Base-by-base conservation (phyloP, 2,888 invertebrate species). In the Phengaris alcon region DNA sequence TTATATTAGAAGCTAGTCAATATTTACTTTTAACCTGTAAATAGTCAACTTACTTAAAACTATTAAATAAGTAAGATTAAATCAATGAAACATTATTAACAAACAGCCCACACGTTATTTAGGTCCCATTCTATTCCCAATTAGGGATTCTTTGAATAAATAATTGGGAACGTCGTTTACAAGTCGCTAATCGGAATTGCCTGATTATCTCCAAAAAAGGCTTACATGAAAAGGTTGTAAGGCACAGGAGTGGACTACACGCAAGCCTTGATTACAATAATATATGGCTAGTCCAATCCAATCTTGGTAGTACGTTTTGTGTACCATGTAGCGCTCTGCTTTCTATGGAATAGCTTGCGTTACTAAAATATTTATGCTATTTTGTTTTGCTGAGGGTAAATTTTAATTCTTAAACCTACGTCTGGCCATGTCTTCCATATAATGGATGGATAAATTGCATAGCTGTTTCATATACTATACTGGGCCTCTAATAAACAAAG, bases 261-360 rank as follows among this genome's bases (percentile, higher is more conserved):
- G 77, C 77, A 73, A 78, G 78, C 73, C 54, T 72, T 70, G 79
- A 77, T 79, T 78, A 80, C 78, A 75, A 77, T 79, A 78, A 79
- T 77, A 77, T 77, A 78, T 70, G 52, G 75, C 75, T 51, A 76
- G 74, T 73, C 75, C 74, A 76, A 77, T 79, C 75, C 79, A 80
- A 79, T 77, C 78, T 77, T 76, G 75, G 74, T 77, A 76, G 76
- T 79, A 76, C 76, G 77, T 76, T 77, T 70, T 77, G 85, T 64
- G 57, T 68, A 68, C 44, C 51, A n/a, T 51, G n/a, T 35, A 68
- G 52, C 59, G 51, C n/a, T 73, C 54, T 5, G 73, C 51, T 68
- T 68, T 68, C 48, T 74, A 68, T 68, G 13, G 15, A 68, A 35
- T n/a, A 73, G 48, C 73, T 35, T 73, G 35, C 35, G 35, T 64